Conservation (phyloP, 2,888 invertebrate species). For the Eupeodes luniger region DNA sequence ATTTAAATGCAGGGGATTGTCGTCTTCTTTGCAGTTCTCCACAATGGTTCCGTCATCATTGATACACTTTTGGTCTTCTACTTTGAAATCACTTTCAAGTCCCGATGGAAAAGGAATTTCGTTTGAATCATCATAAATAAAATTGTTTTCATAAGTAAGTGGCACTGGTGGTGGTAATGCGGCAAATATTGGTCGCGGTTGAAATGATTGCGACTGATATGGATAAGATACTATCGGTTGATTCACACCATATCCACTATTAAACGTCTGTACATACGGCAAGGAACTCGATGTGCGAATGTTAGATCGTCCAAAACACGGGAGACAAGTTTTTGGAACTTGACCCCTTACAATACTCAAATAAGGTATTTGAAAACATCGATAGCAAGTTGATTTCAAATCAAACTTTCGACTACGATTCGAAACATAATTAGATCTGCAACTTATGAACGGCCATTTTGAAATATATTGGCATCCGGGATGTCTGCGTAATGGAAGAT, state of each 20-base stretch:
- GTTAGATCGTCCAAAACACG: slow-evolving; percentile 28
- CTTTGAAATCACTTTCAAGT: slow-evolving; percentile 64
- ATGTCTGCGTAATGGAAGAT: slow-evolving; percentile 77
- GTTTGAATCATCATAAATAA: neutral
- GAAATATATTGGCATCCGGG: slow-evolving; percentile 69
- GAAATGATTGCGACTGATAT: slow-evolving; percentile 11
- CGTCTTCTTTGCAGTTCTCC: slow-evolving; percentile 42
- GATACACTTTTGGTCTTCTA: slow-evolving; percentile 77
- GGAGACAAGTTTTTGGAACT: slow-evolving; percentile 31
- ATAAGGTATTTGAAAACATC: slow-evolving; percentile 49
- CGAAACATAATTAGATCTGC: neutral
- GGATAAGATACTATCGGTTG: neutral
- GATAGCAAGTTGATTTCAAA: slow-evolving; percentile 1
- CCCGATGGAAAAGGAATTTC: neutral
- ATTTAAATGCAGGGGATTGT: slow-evolving; percentile 1
- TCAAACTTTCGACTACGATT: neutral
- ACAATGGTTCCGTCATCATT: slow-evolving; percentile 74
- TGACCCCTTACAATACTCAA: slow-evolving; percentile 52
- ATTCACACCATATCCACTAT: slow-evolving; percentile 10
- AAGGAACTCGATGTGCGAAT: neutral
- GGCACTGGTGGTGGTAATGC: neutral
- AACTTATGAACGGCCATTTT: slow-evolving; percentile 78
- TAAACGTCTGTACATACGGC: neutral
- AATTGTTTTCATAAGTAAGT: neutral
- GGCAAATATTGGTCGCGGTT: neutral